Evolutionary conservation across 30 jellyfish, hydroid and myxozoan species (phyloP).

Genomic region (Hydractinia echinata): DNA sequence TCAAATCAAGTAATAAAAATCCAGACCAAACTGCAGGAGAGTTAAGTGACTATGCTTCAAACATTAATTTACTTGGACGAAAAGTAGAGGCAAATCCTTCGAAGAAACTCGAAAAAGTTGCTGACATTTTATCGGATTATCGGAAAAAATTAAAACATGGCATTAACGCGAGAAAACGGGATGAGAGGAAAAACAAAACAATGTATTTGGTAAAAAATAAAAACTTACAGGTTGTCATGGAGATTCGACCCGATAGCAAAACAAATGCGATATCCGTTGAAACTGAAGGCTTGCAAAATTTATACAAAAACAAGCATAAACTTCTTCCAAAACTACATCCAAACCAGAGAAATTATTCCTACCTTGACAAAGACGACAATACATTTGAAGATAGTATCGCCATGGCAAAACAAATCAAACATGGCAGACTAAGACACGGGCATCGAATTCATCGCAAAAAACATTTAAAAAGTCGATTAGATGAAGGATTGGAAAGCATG

Average conservation of each 20-base stretch:
- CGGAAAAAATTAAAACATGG: background rate
- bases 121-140: background rate
- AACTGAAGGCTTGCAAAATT: conserved; percentile 23
- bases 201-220: conserved; percentile 27
- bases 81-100: background rate
- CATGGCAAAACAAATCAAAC: background rate
- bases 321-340: background rate
- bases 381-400: background rate
- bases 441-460: background rate
- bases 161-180: background rate
- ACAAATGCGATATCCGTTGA: conserved; percentile 29
- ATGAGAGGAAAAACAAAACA: conserved; percentile 1
- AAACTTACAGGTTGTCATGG: conserved; percentile 36
- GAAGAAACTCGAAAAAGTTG: background rate
- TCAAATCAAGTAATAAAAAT: background rate
- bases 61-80: background rate
- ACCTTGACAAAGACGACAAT: background rate
- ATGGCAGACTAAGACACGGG: too few species aligned
- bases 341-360: background rate
- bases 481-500: background rate
- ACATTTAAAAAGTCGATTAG: background rate
- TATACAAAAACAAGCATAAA: conserved; percentile 6
- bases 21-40: background rate
- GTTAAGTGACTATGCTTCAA: background rate
- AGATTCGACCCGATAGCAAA: conserved; percentile 37